Evolutionary conservation across 2,797 vertebrate genomes (phyloP), one percentile per base, ranked within the genome.

Genomic region (Cossypha dichroa): DNA sequence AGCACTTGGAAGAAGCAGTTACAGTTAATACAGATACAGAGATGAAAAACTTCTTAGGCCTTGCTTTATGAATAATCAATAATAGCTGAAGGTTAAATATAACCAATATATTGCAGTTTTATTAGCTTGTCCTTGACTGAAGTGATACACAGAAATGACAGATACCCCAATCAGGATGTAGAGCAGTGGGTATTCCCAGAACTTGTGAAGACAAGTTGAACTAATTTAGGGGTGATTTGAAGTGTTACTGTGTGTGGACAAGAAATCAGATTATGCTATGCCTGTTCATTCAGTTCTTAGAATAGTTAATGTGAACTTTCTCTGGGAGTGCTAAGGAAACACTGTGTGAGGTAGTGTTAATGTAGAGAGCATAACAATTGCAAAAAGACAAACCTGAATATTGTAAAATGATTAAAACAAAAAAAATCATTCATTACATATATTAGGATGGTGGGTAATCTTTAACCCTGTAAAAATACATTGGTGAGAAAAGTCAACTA

Each of bases 51-150:
- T 80, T 85, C 64, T 36, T 66, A 40, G 59, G n/a, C 51, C 43
- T 67, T 87, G 64, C 72, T 74, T 88, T 75, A 80, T 75, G 76
- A 58, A 86, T 90, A 83, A 91, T 94, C 87, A 88, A 66, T 88
- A 85, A 36, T n/a, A 81, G 41, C 46, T 72, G 58, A 85, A 78
- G 41, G 62, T 78, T 85, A 70, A 83, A 28, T 90, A 56, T 64
- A 64, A 86, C 36, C 38, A 20, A 74, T 72, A 34, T 33, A 48
- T 60, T 83, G 29, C 23, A 40, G 28, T 58, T 93, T 73, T 93
- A 66, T 88, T 84, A 78, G 31, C 15, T 55, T 83, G 36, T 29
- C 49, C 69, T 84, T 88, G 54, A 19, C 62, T 92, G 28, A 77
- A 84, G 41, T 36, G 36, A 33, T 83, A 31, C 17, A 20, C 29